Evolutionary conservation across 2,797 vertebrate genomes (phyloP).

Genomic region (Chloroceryle inda): DNA sequence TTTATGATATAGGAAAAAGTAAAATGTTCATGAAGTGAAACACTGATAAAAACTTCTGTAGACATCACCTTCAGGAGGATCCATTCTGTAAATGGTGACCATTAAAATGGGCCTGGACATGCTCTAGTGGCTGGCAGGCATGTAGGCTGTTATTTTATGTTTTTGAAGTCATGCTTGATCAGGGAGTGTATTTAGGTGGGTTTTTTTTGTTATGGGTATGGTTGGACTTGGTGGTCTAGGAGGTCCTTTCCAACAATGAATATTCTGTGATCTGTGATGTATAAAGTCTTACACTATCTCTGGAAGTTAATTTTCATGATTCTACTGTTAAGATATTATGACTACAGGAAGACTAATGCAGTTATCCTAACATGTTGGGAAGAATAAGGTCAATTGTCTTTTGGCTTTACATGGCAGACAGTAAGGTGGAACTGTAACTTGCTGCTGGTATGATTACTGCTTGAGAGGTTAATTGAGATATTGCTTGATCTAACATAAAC

Average conservation of each 20-base stretch:
- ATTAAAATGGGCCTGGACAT: background rate
- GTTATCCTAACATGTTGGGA: background rate
- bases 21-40: background rate
- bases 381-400: background rate
- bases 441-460: background rate
- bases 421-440: background rate
- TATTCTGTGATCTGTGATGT: background rate
- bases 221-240: no score
- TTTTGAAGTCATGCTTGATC: no score
- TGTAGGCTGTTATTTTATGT: no score
- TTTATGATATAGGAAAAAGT: background rate
- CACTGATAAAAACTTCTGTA: background rate
- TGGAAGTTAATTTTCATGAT: background rate
- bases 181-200: no score
- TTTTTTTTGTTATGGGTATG: no score
- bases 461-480: conserved; percentile 18
- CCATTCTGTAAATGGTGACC: background rate
- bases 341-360: background rate
- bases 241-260: no score
- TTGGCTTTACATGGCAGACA: background rate
- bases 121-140: no score
- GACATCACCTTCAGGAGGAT: background rate
- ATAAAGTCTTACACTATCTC: background rate
- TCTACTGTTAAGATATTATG: background rate
- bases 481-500: background rate